Conservation (phyloP, 2,888 invertebrate genomes). For the Tenthredo amoena region DNA sequence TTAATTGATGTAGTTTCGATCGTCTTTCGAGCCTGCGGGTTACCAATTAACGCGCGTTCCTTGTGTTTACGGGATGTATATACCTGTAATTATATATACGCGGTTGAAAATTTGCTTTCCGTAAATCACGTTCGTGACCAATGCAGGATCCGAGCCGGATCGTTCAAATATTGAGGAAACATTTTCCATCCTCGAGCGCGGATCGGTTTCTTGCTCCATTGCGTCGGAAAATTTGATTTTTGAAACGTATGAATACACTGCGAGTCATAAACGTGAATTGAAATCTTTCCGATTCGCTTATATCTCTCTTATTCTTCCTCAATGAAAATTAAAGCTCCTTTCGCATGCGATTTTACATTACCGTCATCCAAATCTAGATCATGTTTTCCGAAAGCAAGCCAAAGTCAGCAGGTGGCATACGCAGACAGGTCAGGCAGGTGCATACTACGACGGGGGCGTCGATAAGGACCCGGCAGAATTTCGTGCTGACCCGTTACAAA, state of each 20-base stretch:
- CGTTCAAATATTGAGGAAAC: constrained; percentile 5
- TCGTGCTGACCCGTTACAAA: neutral
- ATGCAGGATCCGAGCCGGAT: neutral
- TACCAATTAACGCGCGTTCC: constrained; percentile 34
- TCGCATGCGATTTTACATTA: neutral
- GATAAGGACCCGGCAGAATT: constrained; percentile 47
- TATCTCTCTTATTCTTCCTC: constrained; percentile 19
- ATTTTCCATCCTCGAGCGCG: constrained; percentile 12
- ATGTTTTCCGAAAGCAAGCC: constrained; percentile 32
- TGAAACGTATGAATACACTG: neutral
- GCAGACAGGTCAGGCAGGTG: constrained; percentile 32
- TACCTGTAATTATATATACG: constrained; percentile 8
- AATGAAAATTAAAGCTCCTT: neutral
- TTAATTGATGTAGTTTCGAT: constrained; percentile 47
- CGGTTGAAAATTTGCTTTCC: constrained; percentile 20
- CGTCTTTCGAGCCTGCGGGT: constrained; percentile 30
- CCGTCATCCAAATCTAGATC: constrained; percentile 8
- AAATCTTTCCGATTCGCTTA: neutral
- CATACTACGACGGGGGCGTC: constrained; percentile 25
- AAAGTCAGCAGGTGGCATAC: constrained; percentile 50
- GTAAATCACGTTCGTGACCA: constrained; percentile 35
- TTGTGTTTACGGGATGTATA: constrained; percentile 21
- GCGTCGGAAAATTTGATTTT: constrained; percentile 31
- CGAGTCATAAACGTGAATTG: neutral
- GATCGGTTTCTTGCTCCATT: constrained; percentile 41